Percentiles rank a stretch among this genome's conserved stretches.
Conservation (phyloP, 2,797 vertebrate genomes). For the Cuniculus paca region DNA sequence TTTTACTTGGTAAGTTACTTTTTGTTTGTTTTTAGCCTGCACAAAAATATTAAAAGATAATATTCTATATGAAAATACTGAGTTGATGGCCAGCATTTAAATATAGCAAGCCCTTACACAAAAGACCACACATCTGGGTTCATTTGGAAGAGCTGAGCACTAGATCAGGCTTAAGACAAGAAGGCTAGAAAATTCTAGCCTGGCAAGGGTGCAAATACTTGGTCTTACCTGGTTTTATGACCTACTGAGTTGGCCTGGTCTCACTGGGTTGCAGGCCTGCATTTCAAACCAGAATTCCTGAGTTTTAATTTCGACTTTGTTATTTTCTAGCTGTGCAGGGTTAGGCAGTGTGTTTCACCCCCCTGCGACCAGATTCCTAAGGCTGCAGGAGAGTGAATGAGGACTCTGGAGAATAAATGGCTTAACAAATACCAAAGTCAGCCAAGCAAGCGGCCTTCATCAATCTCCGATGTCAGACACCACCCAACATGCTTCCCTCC, state of each 20-base stretch:
- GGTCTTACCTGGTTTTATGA: not conserved
- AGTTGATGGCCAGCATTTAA: not conserved
- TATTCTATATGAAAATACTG: not conserved
- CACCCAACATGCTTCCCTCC: not conserved
- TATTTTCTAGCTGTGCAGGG: not conserved
- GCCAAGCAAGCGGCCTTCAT: not conserved
- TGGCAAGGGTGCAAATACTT: not conserved
- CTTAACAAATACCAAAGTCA: not conserved
- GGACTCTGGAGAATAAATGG: not conserved
- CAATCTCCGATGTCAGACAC: not conserved
- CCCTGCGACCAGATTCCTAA: not conserved
- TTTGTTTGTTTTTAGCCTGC: conserved; percentile 45
- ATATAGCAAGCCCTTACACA: not conserved
- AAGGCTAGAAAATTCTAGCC: not conserved
- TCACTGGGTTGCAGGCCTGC: not conserved
- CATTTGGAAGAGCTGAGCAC: not conserved
- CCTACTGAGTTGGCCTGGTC: not conserved
- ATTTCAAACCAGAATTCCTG: not conserved
- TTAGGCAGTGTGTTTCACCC: not conserved
- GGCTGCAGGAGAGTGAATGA: not conserved
- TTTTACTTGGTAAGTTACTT: conserved; percentile 26
- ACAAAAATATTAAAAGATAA: not conserved
- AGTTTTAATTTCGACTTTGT: not conserved
- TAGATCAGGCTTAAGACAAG: not conserved
- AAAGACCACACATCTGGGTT: conserved; percentile 3